Evolutionary conservation across 2,888 invertebrate species (phyloP).

Genomic region (Pterostichus madidus): DNA sequence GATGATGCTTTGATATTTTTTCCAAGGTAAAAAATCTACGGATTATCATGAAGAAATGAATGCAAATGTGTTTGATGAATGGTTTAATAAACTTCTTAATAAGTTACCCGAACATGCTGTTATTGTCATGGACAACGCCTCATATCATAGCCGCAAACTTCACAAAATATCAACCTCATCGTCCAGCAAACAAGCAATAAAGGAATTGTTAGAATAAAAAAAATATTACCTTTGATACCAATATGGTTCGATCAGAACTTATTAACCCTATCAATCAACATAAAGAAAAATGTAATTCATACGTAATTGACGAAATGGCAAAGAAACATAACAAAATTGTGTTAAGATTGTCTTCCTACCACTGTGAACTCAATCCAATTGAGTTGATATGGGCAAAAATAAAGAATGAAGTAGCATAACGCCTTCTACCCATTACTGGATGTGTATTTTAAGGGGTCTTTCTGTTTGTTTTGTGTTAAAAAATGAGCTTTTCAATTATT

Average conservation of each 20-base stretch:
- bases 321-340: conserved; percentile 24
- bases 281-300: neutral
- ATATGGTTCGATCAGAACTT: neutral
- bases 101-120: conserved; percentile 47
- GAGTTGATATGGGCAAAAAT: conserved; percentile 30
- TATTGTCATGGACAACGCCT: conserved; percentile 56
- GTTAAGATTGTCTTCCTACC: conserved; percentile 40
- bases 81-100: conserved; percentile 28
- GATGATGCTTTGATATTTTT: too few species aligned
- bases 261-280: neutral
- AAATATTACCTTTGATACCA: conserved; percentile 4
- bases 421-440: too few species aligned
- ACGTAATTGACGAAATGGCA: conserved; percentile 45
- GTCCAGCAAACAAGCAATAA: conserved; percentile 10
- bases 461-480: too few species aligned
- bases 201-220: conserved; percentile 36
- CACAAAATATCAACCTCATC: conserved; percentile 17
- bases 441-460: too few species aligned
- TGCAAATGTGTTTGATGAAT: conserved; percentile 33
- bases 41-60: conserved; percentile 57
- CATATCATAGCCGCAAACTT: conserved; percentile 42
- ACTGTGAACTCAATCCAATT: conserved; percentile 38
- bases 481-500: too few species aligned
- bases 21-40: conserved; percentile 8
- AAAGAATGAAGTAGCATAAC: conserved; percentile 12